Conservation (phyloP, 1,140 invertebrate genomes). For the Heliconius nattereri region DNA sequence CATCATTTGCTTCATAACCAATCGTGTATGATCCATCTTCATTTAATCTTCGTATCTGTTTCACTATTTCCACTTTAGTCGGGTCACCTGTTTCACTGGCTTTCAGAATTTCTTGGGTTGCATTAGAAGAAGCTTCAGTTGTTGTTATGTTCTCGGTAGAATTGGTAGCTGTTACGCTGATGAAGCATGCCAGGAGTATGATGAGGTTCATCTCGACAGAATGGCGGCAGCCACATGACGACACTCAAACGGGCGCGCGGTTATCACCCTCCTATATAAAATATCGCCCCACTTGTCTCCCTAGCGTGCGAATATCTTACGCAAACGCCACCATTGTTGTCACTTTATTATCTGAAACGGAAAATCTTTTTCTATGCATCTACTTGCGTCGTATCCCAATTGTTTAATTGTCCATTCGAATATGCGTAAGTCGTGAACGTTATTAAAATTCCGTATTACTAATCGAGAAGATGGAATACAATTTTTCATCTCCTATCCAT, state of each 20-base stretch:
- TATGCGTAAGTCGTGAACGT: conserved; percentile 51
- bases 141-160: conserved; percentile 70
- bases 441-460: conserved; percentile 28
- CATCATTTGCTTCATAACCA: conserved; percentile 92
- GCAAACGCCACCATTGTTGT: conserved; percentile 76
- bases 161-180: conserved; percentile 77
- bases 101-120: conserved; percentile 79
- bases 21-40: conserved; percentile 93
- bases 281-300: conserved; percentile 71
- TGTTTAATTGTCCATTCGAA: conserved; percentile 74
- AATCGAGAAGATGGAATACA: conserved; percentile 16
- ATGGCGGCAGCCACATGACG: conserved; percentile 68
- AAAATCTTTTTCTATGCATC: conserved; percentile 76
- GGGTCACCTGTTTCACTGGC: conserved; percentile 82
- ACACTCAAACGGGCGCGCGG: conserved; percentile 64
- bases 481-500: conserved; percentile 30
- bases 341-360: conserved; percentile 80
- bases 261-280: conserved; percentile 73
- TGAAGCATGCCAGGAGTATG: conserved; percentile 58
- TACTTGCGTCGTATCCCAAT: conserved; percentile 66
- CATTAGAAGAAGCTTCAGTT: conserved; percentile 49
- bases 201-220: conserved; percentile 69
- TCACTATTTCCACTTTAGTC: conserved; percentile 83
- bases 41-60: conserved; percentile 90
- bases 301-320: conserved; percentile 74